Conservation (phyloP, 2,888 invertebrate genomes). For the Drosophila kuntzei region DNA sequence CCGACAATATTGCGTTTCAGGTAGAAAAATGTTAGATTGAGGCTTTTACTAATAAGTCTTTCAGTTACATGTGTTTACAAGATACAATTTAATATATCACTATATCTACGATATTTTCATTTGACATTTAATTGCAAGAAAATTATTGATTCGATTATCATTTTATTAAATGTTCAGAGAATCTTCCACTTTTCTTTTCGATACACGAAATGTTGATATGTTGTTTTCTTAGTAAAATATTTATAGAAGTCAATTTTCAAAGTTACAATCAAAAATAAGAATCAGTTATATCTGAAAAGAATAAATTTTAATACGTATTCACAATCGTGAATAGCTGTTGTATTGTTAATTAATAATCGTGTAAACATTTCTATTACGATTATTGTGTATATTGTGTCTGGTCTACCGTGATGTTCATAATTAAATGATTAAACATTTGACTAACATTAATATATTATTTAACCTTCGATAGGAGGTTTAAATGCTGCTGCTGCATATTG, state of each 20-base stretch:
- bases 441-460: constrained; percentile 39
- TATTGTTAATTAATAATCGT: not conserved
- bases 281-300: too few relatives aligned
- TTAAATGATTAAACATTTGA: constrained; percentile 45
- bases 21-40: not conserved
- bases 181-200: too few relatives aligned
- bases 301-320: too few relatives aligned
- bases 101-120: too few relatives aligned
- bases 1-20: not conserved
- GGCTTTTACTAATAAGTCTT: not conserved
- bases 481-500: constrained; percentile 1
- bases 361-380: constrained; percentile 12
- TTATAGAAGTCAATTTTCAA: too few relatives aligned
- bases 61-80: too few relatives aligned
- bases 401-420: constrained; percentile 27
- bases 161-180: too few relatives aligned
- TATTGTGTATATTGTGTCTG: not conserved
- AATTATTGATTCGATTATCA: too few relatives aligned
- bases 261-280: too few relatives aligned
- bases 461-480: constrained; percentile 44
- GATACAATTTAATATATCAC: not conserved
- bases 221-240: too few relatives aligned
- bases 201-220: too few relatives aligned
- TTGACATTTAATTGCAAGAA: too few relatives aligned
- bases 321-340: not conserved